phyloP scores from a whole-genome alignment of 1,140 invertebrate genomes.

The Phocides pigmalion region DNA sequence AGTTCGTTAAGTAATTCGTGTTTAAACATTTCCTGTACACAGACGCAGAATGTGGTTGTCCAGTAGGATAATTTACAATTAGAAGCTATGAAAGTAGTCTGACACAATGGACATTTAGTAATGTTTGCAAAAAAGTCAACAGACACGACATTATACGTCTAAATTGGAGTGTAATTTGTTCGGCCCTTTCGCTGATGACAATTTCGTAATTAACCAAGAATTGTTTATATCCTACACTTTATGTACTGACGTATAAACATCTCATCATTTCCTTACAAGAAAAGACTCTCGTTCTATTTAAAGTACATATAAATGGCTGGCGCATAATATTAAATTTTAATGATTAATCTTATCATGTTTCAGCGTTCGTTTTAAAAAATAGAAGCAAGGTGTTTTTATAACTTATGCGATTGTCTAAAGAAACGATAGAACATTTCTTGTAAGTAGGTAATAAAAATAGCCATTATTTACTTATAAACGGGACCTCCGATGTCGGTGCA shows the following conservation, averaged over 20 bases:
- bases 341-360: constrained; percentile 30
- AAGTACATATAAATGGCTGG: constrained; percentile 7
- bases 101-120: constrained; percentile 44
- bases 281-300: constrained; percentile 12
- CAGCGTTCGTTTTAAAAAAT: constrained; percentile 31
- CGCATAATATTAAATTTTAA: constrained; percentile 23
- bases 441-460: constrained; percentile 40
- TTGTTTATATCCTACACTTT: constrained; percentile 46
- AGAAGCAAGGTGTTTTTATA: constrained; percentile 36
- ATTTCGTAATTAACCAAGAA: constrained; percentile 51
- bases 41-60: constrained; percentile 5
- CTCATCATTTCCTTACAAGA: constrained; percentile 16
- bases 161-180: constrained; percentile 55
- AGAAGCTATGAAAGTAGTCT: constrained; percentile 13
- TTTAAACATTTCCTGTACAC: constrained; percentile 6
- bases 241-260: constrained; percentile 26
- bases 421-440: constrained; percentile 38
- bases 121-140: constrained; percentile 44
- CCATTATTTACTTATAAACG: constrained; percentile 38
- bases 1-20: neutral
- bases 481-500: constrained; percentile 36
- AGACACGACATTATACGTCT: constrained; percentile 48
- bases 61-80: constrained; percentile 21
- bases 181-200: constrained; percentile 45
- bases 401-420: constrained; percentile 34